These are phyloP conservation scores for Phalacrocorax pelagicus DNA, from an alignment of 2,113 vertebrate species.

Conservation along the genomic window DNA sequence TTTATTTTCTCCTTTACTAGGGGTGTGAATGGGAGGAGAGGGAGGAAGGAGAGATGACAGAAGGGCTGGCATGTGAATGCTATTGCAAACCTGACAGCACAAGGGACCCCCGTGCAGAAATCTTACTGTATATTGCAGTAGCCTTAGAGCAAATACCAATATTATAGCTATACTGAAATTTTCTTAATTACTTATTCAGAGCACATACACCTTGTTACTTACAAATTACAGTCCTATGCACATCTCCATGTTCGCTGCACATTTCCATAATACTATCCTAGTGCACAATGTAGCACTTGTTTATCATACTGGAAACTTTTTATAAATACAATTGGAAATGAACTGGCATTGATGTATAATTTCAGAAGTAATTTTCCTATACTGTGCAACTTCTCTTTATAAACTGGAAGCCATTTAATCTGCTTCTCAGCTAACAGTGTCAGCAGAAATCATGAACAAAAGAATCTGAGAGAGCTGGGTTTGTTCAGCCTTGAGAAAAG, in stretches of 20 bases:
- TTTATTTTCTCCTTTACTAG: background rate
- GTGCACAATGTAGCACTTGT: background rate
- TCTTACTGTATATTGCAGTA: background rate
- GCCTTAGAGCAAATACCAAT: background rate
- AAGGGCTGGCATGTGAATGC: background rate
- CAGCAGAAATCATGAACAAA: background rate
- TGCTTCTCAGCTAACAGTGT: background rate
- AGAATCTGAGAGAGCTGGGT: background rate
- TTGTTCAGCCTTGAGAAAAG: too few relatives aligned
- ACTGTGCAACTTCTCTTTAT: background rate
- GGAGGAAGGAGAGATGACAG: background rate
- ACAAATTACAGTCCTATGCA: background rate
- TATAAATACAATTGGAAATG: constrained; percentile 2
- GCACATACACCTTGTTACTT: background rate
- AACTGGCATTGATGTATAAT: background rate
- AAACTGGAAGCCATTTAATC: background rate
- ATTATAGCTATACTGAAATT: background rate
- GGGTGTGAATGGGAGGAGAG: background rate
- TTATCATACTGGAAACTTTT: background rate
- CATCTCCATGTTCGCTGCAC: background rate
- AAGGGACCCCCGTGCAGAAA: background rate
- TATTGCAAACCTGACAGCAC: background rate
- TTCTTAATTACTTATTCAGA: constrained; percentile 3
- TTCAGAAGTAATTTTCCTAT: background rate
- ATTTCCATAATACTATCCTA: background rate